A percentile compares a stretch with the other conserved stretches of the same genome.
Conservation (phyloP, 2,113 vertebrate genomes). For the Mormyrus lacerda region DNA sequence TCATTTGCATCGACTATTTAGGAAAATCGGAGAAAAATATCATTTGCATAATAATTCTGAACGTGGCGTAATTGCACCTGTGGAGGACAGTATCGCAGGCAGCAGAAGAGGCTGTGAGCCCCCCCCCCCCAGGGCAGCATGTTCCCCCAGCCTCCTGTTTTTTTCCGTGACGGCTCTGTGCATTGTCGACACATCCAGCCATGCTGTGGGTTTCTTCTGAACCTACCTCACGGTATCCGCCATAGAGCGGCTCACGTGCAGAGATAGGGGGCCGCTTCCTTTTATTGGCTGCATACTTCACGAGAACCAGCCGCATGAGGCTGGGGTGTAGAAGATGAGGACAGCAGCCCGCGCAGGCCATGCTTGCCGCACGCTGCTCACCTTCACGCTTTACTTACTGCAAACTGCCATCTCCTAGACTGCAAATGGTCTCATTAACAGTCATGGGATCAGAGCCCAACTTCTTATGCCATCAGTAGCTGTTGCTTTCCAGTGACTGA, state of each 20-base stretch:
- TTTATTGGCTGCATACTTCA: slow-evolving; percentile 41
- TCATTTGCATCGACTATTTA: too few relatives aligned
- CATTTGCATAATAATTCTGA: too few relatives aligned
- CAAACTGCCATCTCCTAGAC: neutral
- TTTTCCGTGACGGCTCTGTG: neutral
- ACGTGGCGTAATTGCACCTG: too few relatives aligned
- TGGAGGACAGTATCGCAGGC: neutral
- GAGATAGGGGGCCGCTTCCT: slow-evolving; percentile 22
- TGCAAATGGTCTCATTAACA: neutral
- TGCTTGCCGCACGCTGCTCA: neutral
- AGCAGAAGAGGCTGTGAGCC: neutral
- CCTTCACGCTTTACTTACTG: neutral
- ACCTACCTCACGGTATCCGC: neutral
- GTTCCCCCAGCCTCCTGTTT: neutral
- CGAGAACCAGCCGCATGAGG: slow-evolving; percentile 34
- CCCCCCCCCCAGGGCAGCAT: neutral
- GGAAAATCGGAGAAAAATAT: too few relatives aligned
- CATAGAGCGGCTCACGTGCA: neutral
- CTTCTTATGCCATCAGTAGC: neutral
- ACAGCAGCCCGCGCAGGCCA: neutral
- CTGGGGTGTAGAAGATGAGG: slow-evolving; percentile 27
- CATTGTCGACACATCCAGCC: neutral
- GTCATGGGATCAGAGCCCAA: neutral
- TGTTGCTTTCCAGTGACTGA: neutral
- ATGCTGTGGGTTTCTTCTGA: neutral